Evolutionary conservation across 2,888 invertebrate genomes (phyloP).

Genomic region (Fragum sueziense): DNA sequence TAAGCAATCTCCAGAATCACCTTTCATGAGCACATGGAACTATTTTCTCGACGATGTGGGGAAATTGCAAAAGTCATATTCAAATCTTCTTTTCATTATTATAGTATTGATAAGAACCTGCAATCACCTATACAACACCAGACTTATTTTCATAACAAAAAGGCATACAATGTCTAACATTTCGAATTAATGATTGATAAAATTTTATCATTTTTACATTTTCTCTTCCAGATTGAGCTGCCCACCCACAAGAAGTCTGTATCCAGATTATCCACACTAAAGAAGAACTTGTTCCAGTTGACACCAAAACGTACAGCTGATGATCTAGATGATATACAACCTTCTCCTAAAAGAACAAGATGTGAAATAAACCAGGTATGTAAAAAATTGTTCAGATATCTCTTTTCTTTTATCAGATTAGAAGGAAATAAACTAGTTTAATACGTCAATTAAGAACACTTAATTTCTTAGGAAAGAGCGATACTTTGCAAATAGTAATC

Average conservation of each 20-base stretch:
- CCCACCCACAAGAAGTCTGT: background rate
- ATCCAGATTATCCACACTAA: background rate
- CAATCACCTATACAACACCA: background rate
- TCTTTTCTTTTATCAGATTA: too few relatives aligned
- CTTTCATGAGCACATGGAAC: background rate
- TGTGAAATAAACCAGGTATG: slow-evolving; percentile 44
- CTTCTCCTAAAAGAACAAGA: background rate
- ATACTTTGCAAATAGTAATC: too few relatives aligned
- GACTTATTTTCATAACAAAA: background rate
- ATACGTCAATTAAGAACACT: too few relatives aligned
- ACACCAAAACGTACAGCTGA: slow-evolving; percentile 37
- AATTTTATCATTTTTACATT: background rate
- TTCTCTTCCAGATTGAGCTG: slow-evolving; percentile 12
- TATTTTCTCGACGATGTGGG: background rate
- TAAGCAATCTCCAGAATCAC: too few relatives aligned
- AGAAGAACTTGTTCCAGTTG: slow-evolving; percentile 35
- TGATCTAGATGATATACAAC: slow-evolving; percentile 12
- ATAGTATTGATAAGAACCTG: background rate
- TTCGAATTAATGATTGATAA: background rate
- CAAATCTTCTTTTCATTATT: too few relatives aligned
- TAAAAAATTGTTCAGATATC: slow-evolving; percentile 38
- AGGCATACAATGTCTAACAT: background rate
- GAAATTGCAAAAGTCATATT: too few relatives aligned
- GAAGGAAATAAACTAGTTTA: too few relatives aligned
- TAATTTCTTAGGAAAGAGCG: too few relatives aligned